Percentiles rank a stretch among this genome's conserved stretches.
Evolutionary conservation across 92 coral and sea anemone species (phyloP).

Genomic region (Chrysogorgia sp.): DNA sequence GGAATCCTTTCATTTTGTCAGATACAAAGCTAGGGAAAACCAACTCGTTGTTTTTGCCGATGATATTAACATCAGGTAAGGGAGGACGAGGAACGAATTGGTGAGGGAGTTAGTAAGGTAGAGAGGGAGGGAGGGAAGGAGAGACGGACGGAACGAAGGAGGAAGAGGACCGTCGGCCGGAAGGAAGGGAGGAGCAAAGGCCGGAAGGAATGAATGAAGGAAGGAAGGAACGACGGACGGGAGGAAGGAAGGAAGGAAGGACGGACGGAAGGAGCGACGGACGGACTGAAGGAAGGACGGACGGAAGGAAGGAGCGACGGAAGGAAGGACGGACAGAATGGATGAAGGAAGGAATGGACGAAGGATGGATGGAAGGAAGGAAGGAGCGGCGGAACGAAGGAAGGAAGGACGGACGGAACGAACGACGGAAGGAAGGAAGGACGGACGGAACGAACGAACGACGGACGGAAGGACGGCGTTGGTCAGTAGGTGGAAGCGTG

Average conservation of each 20-base stretch:
- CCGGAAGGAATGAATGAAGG: not conserved
- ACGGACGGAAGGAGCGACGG: not conserved
- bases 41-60: constrained; percentile 95
- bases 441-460: too few species aligned
- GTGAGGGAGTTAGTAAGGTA: too few species aligned
- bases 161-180: too few species aligned
- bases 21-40: constrained; percentile 91
- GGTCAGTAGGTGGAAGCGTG: too few species aligned
- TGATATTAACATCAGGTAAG: constrained; percentile 94
- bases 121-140: too few species aligned
- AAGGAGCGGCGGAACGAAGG: not conserved
- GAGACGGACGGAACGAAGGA: too few species aligned
- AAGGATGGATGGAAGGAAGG: not conserved
- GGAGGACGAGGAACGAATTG: not conserved
- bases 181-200: too few species aligned
- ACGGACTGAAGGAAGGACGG: not conserved
- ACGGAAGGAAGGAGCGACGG: not conserved
- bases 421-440: too few species aligned
- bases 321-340: not conserved
- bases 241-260: not conserved
- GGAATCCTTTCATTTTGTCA: constrained; percentile 90
- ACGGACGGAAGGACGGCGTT: too few species aligned
- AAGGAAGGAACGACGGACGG: not conserved
- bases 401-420: not conserved
- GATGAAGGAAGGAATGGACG: not conserved